A percentile compares a stretch with the other conserved stretches of the same genome.
Conservation (phyloP, 2,113 vertebrate species). For the Alosa alosa region DNA sequence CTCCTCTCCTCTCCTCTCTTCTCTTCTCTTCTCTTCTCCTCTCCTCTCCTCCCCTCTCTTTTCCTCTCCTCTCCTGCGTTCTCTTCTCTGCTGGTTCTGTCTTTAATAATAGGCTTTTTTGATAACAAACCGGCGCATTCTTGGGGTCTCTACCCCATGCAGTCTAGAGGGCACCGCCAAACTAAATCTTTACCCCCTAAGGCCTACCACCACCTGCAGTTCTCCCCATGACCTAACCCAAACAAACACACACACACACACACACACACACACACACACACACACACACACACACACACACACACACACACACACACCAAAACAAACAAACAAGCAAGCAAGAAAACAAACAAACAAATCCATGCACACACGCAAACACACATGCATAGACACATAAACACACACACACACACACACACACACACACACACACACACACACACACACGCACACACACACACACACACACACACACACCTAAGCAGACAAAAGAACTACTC, state of each 20-base stretch:
- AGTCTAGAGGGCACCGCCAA: not conserved
- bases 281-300: not conserved
- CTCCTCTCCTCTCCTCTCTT: too few relatives aligned
- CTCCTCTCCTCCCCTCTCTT: not conserved
- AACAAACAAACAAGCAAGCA: not conserved
- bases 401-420: slow-evolving; percentile 10
- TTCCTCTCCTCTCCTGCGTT: not conserved
- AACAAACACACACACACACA: not conserved
- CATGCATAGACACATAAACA: not conserved
- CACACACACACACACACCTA: not conserved
- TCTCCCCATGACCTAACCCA: not conserved
- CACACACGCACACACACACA: not conserved
- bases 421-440: not conserved
- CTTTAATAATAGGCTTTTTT: slow-evolving; percentile 22
- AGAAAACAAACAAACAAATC: not conserved
- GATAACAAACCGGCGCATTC: not conserved
- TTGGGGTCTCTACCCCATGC: not conserved
- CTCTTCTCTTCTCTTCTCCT: too few relatives aligned
- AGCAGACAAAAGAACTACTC: not conserved
- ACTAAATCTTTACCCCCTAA: not conserved
- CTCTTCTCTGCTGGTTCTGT: not conserved
- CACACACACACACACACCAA: not conserved
- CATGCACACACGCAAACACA: not conserved
- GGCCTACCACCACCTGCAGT: not conserved
- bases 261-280: not conserved